Percentiles rank a stretch among this genome's conserved stretches.
Conservation (phyloP, 2,797 vertebrate genomes). For the Kryptopterus vitreolus region DNA sequence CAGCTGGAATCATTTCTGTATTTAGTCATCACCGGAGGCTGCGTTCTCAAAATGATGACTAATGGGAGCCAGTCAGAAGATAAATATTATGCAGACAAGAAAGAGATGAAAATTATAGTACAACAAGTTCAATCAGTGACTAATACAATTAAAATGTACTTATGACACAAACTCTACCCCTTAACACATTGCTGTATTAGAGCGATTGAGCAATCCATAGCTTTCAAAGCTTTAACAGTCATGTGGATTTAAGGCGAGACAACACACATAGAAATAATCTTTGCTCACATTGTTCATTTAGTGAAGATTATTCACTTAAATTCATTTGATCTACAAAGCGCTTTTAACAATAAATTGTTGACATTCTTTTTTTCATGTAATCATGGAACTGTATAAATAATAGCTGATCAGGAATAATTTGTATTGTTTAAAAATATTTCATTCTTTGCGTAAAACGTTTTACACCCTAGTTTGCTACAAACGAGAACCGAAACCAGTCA, state of each 20-base stretch:
- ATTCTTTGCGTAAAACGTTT: not conserved
- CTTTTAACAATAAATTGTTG: too few species aligned
- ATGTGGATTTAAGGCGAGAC: not conserved
- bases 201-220: not conserved
- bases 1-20: constrained; percentile 48
- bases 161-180: constrained; percentile 6
- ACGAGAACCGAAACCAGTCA: too few species aligned
- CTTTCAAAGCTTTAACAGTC: not conserved
- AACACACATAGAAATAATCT: not conserved
- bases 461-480: not conserved
- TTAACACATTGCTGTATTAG: constrained; percentile 25
- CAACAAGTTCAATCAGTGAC: constrained; percentile 5
- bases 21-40: constrained; percentile 24
- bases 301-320: too few species aligned
- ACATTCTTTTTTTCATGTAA: too few species aligned
- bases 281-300: not conserved
- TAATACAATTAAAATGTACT: not conserved
- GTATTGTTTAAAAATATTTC: not conserved
- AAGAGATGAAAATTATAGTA: constrained; percentile 35
- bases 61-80: constrained; percentile 32
- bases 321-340: too few species aligned
- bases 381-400: too few species aligned
- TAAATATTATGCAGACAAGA: constrained; percentile 22
- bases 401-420: not conserved
- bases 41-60: constrained; percentile 52